phyloP scores from a whole-genome alignment of 2,113 vertebrate species.

The Proterorhinus semilunaris region DNA sequence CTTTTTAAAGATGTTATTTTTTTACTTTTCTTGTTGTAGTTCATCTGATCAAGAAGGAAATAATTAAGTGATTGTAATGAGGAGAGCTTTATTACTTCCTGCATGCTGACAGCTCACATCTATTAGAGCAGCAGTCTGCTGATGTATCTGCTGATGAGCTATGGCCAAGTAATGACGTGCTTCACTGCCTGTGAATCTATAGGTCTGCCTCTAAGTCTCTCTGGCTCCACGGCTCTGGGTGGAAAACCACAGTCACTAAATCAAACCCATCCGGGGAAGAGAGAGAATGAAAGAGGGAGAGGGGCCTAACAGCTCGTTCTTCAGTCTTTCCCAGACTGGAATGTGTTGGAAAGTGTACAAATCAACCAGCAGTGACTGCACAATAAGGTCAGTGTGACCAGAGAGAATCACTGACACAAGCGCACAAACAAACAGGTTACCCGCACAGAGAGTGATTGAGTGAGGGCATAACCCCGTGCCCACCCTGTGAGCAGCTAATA shows the following conservation, averaged over 20 bases:
- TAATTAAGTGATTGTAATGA: conserved; percentile 55
- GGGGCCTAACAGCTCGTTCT: conserved; percentile 45
- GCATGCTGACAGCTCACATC: conserved; percentile 53
- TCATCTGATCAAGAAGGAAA: conserved; percentile 42
- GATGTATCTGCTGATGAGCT: conserved; percentile 68
- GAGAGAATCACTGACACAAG: conserved; percentile 52
- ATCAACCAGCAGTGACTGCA: conserved; percentile 68
- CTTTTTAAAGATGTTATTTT: conserved; percentile 8
- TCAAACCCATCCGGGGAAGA: conserved; percentile 61
- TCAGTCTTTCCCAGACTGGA: conserved; percentile 55
- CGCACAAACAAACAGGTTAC: conserved; percentile 65
- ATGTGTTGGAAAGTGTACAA: conserved; percentile 69
- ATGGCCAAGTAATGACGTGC: conserved; percentile 67
- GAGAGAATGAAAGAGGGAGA: conserved; percentile 26
- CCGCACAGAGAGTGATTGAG: conserved; percentile 64
- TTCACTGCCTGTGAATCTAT: conserved; percentile 62
- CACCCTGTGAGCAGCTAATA: conserved; percentile 74
- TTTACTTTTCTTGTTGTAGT: conserved; percentile 35
- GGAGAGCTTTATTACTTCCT: conserved; percentile 62
- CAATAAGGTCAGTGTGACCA: conserved; percentile 73
- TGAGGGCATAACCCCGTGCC: conserved; percentile 60
- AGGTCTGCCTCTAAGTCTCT: conserved; percentile 55
- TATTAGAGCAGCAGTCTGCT: conserved; percentile 56
- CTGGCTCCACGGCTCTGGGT: conserved; percentile 56
- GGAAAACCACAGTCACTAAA: conserved; percentile 73